Base-by-base conservation (phyloP, 1,140 invertebrate genomes). In the Pinna nobilis region DNA sequence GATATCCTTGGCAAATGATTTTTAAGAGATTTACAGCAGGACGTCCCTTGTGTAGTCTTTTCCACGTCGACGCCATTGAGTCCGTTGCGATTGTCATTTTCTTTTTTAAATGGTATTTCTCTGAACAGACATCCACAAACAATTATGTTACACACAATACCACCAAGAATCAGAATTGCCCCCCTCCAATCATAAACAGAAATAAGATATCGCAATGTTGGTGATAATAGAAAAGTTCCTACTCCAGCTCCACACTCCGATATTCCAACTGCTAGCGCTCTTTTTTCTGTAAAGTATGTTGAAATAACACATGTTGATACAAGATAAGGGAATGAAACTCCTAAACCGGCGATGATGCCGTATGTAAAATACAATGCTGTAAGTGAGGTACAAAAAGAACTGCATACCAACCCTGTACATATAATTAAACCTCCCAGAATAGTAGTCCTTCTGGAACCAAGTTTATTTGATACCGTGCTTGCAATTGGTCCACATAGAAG, bases 241-340 rank as follows among this genome's bases (percentile, higher is more conserved):
- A 88, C 78, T 7, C 88, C 88, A 28, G 85, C 82, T 6, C 88
- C 88, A 76, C 85, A 87, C n/a, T 88, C 86, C 2, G 95, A 94
- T 47, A 98, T 93, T n/a, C 96, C 96, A 0, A 96, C 97, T 0
- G 96, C 96, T 41, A 98, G 87, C 0, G 95, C 95, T 66, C 96
- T 90, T 92, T 94, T 95, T 89, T 93, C 94, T 88, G 97, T 95
- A 88, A 98, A 98, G 90, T 97, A 98, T 90, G 96, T 96, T 9
- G 95, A 94, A 1, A 96, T 94, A 3, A 86, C 81, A 9, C 86
- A 78, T 9, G 85, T 76, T 3, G 82, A 82, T 4, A 96, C 94
- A 1, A 97, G 95, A 84, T 95, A 96, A 81, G 95, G 96, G n/a
- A 97, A 87, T 51, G 95, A 95, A 70, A 97, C 90, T 15, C 96